Evolutionary conservation across 1,140 invertebrate genomes (phyloP).

Genomic region (Zelostemma sp.): DNA sequence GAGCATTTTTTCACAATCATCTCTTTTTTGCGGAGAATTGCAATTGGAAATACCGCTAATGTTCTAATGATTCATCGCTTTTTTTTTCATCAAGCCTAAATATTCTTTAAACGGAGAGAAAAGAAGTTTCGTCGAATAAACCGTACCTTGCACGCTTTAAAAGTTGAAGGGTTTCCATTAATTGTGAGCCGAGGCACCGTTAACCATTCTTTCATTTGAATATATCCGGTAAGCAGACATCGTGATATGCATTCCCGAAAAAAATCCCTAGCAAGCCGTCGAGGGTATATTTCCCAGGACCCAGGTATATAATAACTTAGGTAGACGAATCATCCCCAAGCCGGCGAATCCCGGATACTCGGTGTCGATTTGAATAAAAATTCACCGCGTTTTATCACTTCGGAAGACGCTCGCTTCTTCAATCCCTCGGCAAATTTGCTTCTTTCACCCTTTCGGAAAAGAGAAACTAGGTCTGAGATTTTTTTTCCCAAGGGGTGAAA

Average conservation of each 20-base stretch:
- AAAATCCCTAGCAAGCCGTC: conserved; percentile 2
- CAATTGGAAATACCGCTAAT: not conserved
- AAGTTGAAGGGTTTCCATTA: conserved; percentile 11
- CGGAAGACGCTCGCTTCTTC: conserved; percentile 38
- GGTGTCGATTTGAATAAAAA: conserved; percentile 67
- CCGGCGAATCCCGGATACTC: conserved; percentile 61
- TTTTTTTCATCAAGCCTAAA: not conserved
- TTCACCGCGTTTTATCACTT: conserved; percentile 67
- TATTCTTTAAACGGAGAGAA: too few relatives aligned
- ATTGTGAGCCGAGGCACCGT: conserved; percentile 14
- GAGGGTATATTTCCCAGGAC: conserved; percentile 60
- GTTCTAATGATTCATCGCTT: not conserved
- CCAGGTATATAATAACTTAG: conserved; percentile 46
- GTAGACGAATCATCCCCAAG: conserved; percentile 35
- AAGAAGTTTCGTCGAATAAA: too few relatives aligned
- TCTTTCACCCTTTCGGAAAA: conserved; percentile 49
- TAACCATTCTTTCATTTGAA: conserved; percentile 38
- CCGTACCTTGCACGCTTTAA: too few relatives aligned
- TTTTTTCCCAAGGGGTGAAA: conserved; percentile 65
- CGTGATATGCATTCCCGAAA: conserved; percentile 18
- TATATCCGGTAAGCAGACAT: conserved; percentile 17
- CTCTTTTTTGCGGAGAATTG: conserved; percentile 3
- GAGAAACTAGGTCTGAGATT: conserved; percentile 24
- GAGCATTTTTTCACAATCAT: conserved; percentile 23
- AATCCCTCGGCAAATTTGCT: conserved; percentile 50